Percentiles rank a stretch among this genome's conserved stretches.
These are phyloP conservation scores for Chrysopilus asiliformis DNA, from an alignment of 2,888 invertebrate genomes.

Conservation along the genomic window DNA sequence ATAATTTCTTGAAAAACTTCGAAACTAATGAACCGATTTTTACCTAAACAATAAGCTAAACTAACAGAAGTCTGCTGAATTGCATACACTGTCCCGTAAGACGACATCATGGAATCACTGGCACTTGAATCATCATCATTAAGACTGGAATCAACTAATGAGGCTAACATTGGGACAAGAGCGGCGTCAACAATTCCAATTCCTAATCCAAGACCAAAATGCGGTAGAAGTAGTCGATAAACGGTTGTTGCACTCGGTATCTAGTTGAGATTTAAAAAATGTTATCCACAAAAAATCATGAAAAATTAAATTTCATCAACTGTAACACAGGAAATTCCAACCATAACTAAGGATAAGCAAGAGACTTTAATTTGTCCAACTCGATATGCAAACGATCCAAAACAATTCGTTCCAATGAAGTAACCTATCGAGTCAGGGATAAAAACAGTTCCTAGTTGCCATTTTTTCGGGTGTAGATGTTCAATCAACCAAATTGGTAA, in stretches of 20 bases:
- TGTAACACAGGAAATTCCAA: slow-evolving; percentile 52
- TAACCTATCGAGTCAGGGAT: slow-evolving; percentile 78
- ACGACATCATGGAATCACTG: slow-evolving; percentile 31
- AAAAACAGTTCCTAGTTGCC: slow-evolving; percentile 70
- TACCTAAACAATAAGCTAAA: slow-evolving; percentile 64
- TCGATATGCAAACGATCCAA: slow-evolving; percentile 51
- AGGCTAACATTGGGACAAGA: slow-evolving; percentile 62
- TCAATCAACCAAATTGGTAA: slow-evolving; percentile 48
- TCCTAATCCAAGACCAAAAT: slow-evolving; percentile 64
- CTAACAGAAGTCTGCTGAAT: slow-evolving; percentile 72
- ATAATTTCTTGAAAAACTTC: not conserved
- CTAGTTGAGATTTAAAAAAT: too few relatives aligned
- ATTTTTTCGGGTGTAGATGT: slow-evolving; percentile 35
- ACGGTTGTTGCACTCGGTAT: slow-evolving; percentile 50
- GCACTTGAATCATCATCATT: slow-evolving; percentile 22
- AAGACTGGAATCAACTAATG: slow-evolving; percentile 47
- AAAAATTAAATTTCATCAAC: not conserved
- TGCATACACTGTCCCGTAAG: slow-evolving; percentile 69
- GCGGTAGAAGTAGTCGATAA: slow-evolving; percentile 53
- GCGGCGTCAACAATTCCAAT: slow-evolving; percentile 72
- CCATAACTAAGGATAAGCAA: slow-evolving; percentile 45
- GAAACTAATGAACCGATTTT: slow-evolving; percentile 2
- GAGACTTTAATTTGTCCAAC: slow-evolving; percentile 53
- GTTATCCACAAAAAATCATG: not conserved
- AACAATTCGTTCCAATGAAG: slow-evolving; percentile 66